Evolutionary conservation across 1,140 invertebrate genomes (phyloP), one percentile per base, ranked within the genome.

Genomic region (Potamilus streckersoni): DNA sequence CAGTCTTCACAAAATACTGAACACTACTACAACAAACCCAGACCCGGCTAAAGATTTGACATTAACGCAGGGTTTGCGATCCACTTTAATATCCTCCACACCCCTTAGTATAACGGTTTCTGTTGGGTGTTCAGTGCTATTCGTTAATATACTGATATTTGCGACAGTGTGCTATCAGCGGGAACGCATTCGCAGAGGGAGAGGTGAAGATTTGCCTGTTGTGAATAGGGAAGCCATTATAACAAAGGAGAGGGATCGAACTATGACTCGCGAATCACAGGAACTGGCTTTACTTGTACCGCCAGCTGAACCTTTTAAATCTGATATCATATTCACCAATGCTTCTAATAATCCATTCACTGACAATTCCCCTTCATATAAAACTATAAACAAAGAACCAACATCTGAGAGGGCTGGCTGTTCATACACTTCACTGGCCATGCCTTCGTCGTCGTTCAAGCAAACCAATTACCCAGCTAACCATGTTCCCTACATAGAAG

Each of bases 141-240:
- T 97, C 77, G 90, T 98, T 13, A 98, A 98, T 86, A 94, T 97
- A 0, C 91, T 98, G 16, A 96, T 98, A 81, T 97, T 98, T 85
- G 96, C 96, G 56, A 96, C 96, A 3, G 95, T 98, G 0, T 98
- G 97, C 83, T 97, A 97, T 87, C 96, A 97, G 85, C 91, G 96
- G 19, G 96, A 97, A 84, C 96, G 96, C 86, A 81, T 87, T 58
- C 69, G 78, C 60, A 83, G 81, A 64, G 23, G 82, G 60, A 73
- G 78, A 64, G 63, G 62, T 55, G 60, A 56, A 16, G 57, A 23
- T 60, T 58, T n/a, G 0, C 11, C 38, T 6, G 38, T 8, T 61
- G 3, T 58, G 16, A 62, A 17, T 16, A 13, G 57, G 17, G 70
- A 38, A 23, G 66, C 11, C 38, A 49, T 6, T 49, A 6, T 49